phyloP scores from a whole-genome alignment of 2,888 invertebrate species.

The Brachyptera putata region DNA sequence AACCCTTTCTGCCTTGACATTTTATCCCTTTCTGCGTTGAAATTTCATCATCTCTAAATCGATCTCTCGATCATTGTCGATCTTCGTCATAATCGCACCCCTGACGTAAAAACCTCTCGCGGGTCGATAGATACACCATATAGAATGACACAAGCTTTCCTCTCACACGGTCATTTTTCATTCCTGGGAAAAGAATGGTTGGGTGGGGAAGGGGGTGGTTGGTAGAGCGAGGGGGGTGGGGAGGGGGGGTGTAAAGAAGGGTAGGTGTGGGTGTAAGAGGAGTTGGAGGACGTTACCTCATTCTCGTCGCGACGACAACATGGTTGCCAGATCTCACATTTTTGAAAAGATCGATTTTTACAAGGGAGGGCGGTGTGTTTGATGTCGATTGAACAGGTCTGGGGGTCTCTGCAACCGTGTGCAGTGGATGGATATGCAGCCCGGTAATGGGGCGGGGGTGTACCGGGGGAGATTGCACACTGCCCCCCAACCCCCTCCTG shows the following conservation, averaged over 20 bases:
- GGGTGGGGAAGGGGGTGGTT: background rate
- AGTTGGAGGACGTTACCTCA: slow-evolving; percentile 3
- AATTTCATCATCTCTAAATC: too few relatives aligned
- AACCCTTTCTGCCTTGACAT: too few relatives aligned
- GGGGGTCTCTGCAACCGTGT: too few relatives aligned
- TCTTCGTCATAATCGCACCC: background rate
- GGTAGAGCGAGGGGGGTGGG: background rate
- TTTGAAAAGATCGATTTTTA: slow-evolving; percentile 15
- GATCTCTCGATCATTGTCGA: background rate
- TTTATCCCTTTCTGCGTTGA: too few relatives aligned
- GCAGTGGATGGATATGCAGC: too few relatives aligned
- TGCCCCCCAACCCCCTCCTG: too few relatives aligned
- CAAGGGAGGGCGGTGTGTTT: background rate
- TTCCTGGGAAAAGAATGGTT: slow-evolving; percentile 23
- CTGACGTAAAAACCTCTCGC: background rate
- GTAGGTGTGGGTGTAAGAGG: too few relatives aligned
- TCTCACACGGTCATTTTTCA: slow-evolving; percentile 31
- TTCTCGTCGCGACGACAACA: slow-evolving; percentile 20
- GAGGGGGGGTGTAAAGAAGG: background rate
- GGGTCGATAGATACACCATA: slow-evolving; percentile 28
- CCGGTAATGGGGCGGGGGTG: too few relatives aligned
- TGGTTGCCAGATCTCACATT: slow-evolving; percentile 10
- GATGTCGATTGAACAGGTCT: too few relatives aligned
- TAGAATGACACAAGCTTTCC: slow-evolving; percentile 30
- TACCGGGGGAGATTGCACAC: too few relatives aligned